These are phyloP conservation scores for Suillia variegata DNA, from an alignment of 2,888 invertebrate species.

Conservation along the genomic window DNA sequence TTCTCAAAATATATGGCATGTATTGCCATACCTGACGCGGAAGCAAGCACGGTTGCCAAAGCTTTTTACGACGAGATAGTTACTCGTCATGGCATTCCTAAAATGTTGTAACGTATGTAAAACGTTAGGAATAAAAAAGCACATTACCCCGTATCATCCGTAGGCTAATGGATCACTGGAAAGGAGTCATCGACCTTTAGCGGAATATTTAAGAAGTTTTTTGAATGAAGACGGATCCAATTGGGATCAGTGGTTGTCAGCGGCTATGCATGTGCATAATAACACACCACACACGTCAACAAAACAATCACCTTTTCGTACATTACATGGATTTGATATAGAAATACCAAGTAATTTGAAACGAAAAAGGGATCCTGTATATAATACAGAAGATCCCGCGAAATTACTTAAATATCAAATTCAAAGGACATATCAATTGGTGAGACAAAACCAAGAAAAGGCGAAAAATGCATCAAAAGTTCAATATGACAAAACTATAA, in stretches of 20 bases:
- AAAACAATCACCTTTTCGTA: constrained; percentile 18
- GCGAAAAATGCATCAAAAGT: no score
- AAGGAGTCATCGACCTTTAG: constrained; percentile 17
- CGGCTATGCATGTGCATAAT: constrained; percentile 19
- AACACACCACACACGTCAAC: constrained; percentile 8
- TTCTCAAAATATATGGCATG: constrained; percentile 17
- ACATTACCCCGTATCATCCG: constrained; percentile 10
- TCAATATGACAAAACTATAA: no score
- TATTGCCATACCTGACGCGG: constrained; percentile 17
- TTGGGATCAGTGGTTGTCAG: constrained; percentile 22
- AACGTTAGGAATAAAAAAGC: constrained; percentile 12
- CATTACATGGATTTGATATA: constrained; percentile 15
- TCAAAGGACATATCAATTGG: constrained; percentile 10
- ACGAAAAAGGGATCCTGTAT: not conserved
- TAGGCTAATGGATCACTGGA: constrained; percentile 20
- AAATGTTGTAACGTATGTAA: constrained; percentile 15
- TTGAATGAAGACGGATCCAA: constrained; percentile 12
- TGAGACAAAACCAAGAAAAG: not conserved
- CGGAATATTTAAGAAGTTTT: constrained; percentile 16
- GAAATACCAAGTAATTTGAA: constrained; percentile 11
- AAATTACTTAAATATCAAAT: constrained; percentile 5
- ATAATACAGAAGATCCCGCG: constrained; percentile 10
- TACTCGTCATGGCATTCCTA: constrained; percentile 14
- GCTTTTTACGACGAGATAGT: constrained; percentile 12
- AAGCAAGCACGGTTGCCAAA: constrained; percentile 18